Evolutionary conservation across 2,888 invertebrate species (phyloP).

Genomic region (Synergus umbraculus): DNA sequence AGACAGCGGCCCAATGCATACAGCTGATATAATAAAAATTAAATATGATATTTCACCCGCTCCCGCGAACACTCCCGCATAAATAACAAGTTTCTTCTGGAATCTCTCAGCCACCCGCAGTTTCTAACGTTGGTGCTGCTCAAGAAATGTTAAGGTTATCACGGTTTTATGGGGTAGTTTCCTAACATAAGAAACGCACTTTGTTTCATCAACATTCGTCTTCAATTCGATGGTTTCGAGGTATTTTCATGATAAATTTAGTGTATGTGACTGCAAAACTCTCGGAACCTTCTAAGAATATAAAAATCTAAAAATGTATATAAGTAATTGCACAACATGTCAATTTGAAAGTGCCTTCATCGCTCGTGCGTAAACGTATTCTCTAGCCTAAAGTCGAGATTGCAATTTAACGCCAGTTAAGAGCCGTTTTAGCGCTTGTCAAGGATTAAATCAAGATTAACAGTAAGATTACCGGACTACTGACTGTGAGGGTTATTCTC

Average conservation of each 20-base stretch:
- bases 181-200: conserved; percentile 34
- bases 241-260: background rate
- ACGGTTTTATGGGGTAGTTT: conserved; percentile 49
- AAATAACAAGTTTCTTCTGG: conserved; percentile 66
- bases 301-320: background rate
- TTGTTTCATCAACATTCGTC: conserved; percentile 24
- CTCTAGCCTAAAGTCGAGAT: conserved; percentile 59
- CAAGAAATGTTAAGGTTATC: conserved; percentile 52
- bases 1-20: conserved; percentile 62
- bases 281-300: too few species aligned
- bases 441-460: conserved; percentile 77
- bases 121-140: background rate
- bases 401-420: conserved; percentile 74
- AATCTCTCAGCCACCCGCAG: conserved; percentile 26
- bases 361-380: conserved; percentile 53
- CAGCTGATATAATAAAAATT: conserved; percentile 76
- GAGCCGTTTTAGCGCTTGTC: conserved; percentile 75
- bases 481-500: conserved; percentile 60
- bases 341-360: conserved; percentile 54
- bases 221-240: background rate
- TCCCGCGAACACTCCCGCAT: conserved; percentile 60
- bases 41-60: conserved; percentile 73
- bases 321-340: background rate
- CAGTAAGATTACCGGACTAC: conserved; percentile 72
- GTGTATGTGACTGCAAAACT: background rate